A percentile compares a stretch with the other conserved stretches of the same genome.
Evolutionary conservation across 2,888 invertebrate species (phyloP).

Genomic region (Leptinotarsa haldemani): DNA sequence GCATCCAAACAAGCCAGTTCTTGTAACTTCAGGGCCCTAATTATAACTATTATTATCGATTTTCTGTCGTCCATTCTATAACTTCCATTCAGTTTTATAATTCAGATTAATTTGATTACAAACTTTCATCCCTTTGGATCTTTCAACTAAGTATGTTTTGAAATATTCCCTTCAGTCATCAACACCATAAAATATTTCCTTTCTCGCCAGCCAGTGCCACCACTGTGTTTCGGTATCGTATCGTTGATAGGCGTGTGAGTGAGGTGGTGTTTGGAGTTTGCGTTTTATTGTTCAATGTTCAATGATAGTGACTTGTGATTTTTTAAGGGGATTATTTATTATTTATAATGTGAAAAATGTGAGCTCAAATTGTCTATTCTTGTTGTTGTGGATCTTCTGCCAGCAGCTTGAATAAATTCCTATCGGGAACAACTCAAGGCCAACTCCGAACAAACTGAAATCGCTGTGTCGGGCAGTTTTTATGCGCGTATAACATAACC

Average conservation of each 20-base stretch:
- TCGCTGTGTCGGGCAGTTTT: constrained; percentile 38
- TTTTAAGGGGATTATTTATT: not conserved
- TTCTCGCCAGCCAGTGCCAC: not conserved
- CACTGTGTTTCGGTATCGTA: not conserved
- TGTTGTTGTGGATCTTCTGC: not conserved
- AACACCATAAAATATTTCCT: not conserved
- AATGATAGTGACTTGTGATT: constrained; percentile 6
- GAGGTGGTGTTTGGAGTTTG: constrained; percentile 17
- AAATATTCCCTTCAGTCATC: not conserved
- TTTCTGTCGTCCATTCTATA: no score
- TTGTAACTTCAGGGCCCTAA: no score
- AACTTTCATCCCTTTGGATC: no score
- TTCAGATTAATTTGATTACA: no score
- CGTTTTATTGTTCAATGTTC: constrained; percentile 8
- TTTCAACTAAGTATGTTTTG: not conserved
- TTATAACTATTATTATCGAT: no score
- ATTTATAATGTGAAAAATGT: constrained; percentile 9
- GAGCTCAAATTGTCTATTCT: not conserved
- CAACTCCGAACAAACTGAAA: constrained; percentile 32
- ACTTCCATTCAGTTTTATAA: no score
- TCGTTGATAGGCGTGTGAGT: constrained; percentile 18
- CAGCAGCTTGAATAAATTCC: constrained; percentile 9
- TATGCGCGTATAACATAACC: constrained; percentile 42
- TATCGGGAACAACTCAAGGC: constrained; percentile 37
- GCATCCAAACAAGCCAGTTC: no score